Evolutionary conservation across 2,113 vertebrate species (phyloP).

Genomic region (Ictidomys tridecemlineatus): DNA sequence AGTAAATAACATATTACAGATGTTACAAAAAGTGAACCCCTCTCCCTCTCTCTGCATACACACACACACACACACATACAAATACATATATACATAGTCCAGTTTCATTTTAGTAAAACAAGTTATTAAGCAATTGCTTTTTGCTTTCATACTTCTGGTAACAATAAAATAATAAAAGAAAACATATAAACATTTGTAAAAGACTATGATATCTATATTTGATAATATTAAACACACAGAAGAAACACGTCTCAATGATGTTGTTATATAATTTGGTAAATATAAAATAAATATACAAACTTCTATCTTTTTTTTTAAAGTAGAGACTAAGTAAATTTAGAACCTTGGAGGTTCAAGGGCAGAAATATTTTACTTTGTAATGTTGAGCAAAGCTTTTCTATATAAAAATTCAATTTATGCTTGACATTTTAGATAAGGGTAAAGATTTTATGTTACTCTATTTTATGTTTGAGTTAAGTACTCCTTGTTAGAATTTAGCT

Average conservation of each 20-base stretch:
- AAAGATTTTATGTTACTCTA: not conserved
- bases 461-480: not conserved
- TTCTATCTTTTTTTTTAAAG: not conserved
- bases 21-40: not conserved
- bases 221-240: not conserved
- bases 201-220: not conserved
- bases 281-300: not conserved
- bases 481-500: not conserved
- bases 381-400: not conserved
- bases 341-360: not conserved
- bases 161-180: not conserved
- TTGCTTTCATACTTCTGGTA: not conserved
- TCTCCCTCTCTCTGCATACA: not conserved
- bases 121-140: not conserved
- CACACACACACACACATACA: not conserved
- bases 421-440: not conserved
- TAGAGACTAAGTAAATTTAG: not conserved
- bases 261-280: not conserved
- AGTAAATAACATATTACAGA: not conserved
- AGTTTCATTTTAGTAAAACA: not conserved
- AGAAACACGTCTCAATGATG: not conserved
- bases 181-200: not conserved
- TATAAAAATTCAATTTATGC: not conserved
- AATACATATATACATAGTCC: not conserved
- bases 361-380: not conserved